phyloP scores from a whole-genome alignment of 2,888 invertebrate genomes.

The Phengaris arion region DNA sequence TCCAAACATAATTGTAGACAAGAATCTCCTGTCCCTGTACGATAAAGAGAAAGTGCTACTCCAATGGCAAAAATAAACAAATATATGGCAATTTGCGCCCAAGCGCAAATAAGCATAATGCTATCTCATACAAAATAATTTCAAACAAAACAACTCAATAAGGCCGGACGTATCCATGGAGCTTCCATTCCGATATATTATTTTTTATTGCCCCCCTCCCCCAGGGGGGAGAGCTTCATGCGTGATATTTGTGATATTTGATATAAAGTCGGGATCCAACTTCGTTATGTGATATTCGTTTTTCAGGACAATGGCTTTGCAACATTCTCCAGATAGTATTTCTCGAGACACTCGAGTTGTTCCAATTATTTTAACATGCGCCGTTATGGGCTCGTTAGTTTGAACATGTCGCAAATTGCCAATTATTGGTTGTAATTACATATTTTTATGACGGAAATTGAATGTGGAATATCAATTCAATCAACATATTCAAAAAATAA shows the following conservation, averaged over 20 bases:
- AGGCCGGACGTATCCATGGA: slow-evolving; percentile 71
- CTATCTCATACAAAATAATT: slow-evolving; percentile 46
- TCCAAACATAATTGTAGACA: background rate
- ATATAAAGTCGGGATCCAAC: slow-evolving; percentile 79
- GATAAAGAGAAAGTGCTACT: background rate
- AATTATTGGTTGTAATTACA: slow-evolving; percentile 28
- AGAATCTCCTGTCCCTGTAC: background rate
- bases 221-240: slow-evolving; percentile 68
- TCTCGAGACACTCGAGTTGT: slow-evolving; percentile 62
- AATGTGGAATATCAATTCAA: background rate
- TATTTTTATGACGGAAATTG: slow-evolving; percentile 12
- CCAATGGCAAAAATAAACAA: background rate
- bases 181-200: slow-evolving; percentile 81
- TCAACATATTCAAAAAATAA: background rate
- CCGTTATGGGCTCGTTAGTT: slow-evolving; percentile 54
- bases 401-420: slow-evolving; percentile 27
- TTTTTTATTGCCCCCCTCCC: slow-evolving; percentile 78
- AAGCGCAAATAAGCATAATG: slow-evolving; percentile 6
- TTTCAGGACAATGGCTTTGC: slow-evolving; percentile 77
- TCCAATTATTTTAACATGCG: slow-evolving; percentile 73
- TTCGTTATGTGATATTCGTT: slow-evolving; percentile 78
- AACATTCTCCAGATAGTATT: slow-evolving; percentile 73
- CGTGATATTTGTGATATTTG: slow-evolving; percentile 80
- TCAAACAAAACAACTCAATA: slow-evolving; percentile 66
- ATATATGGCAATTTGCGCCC: background rate